A percentile compares a stretch with the other conserved stretches of the same genome.
Conservation (phyloP, 2,113 vertebrate genomes). For the Capreolus pygargus region DNA sequence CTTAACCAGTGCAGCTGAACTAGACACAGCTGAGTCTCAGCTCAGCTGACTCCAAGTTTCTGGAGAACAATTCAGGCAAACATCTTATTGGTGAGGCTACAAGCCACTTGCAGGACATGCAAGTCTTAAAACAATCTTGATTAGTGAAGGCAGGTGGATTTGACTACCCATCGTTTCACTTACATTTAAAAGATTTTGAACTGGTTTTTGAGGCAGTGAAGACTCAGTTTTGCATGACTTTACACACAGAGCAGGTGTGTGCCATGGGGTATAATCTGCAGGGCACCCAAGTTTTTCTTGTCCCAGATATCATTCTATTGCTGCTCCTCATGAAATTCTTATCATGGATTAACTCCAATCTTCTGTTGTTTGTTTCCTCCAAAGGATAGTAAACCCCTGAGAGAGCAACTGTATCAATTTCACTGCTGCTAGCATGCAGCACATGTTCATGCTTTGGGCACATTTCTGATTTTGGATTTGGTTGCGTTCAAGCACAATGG, state of each 20-base stretch:
- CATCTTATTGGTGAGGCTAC: not conserved
- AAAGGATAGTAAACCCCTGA: not conserved
- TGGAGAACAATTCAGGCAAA: not conserved
- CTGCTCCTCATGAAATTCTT: not conserved
- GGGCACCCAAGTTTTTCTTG: not conserved
- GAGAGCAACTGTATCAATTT: not conserved
- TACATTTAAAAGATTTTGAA: not conserved
- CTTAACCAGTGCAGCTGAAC: not conserved
- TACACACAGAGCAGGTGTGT: not conserved
- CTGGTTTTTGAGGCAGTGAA: not conserved
- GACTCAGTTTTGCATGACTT: not conserved
- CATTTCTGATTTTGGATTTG: not conserved
- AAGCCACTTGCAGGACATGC: not conserved
- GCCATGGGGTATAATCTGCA: not conserved
- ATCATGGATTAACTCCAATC: not conserved
- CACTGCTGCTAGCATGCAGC: not conserved
- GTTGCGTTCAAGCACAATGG: not conserved
- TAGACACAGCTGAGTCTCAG: not conserved
- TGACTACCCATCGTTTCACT: not conserved
- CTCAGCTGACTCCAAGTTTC: not conserved
- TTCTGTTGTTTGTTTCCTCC: not conserved
- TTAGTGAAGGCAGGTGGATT: not conserved
- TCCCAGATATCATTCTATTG: not conserved
- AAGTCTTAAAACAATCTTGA: not conserved
- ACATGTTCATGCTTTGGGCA: not conserved